Percentiles rank a stretch among this genome's conserved stretches.
Conservation (phyloP, 2,888 invertebrate genomes). For the Adela reaumurella region DNA sequence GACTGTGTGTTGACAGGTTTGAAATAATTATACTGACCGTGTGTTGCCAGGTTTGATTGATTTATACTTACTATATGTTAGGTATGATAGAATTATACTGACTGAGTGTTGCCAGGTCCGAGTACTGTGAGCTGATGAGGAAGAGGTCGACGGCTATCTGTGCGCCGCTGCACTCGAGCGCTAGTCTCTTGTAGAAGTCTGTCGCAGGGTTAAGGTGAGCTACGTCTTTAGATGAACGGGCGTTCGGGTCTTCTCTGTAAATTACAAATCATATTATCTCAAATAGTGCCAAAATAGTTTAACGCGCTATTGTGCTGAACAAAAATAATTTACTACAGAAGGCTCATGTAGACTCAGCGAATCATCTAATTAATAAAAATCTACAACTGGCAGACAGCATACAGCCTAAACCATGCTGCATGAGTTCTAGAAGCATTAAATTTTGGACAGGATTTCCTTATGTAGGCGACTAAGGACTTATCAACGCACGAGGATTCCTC, state of each 20-base stretch:
- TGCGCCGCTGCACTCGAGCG: constrained; percentile 94
- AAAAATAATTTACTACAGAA: too few relatives aligned
- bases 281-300: too few relatives aligned
- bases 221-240: constrained; percentile 76
- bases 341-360: too few relatives aligned
- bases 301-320: too few relatives aligned
- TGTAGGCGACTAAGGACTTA: too few relatives aligned
- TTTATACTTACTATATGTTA: neutral
- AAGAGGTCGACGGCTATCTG: constrained; percentile 96
- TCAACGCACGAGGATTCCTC: too few relatives aligned
- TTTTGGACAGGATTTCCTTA: too few relatives aligned
- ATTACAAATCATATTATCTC: constrained; percentile 4
- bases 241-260: constrained; percentile 79
- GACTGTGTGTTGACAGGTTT: constrained; percentile 90
- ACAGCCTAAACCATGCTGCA: too few relatives aligned
- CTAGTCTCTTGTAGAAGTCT: constrained; percentile 95
- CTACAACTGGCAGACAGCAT: too few relatives aligned
- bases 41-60: constrained; percentile 81
- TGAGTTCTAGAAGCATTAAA: too few relatives aligned
- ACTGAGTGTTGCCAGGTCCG: constrained; percentile 92
- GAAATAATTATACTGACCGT: constrained; percentile 65
- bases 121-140: constrained; percentile 87
- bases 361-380: too few relatives aligned
- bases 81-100: constrained; percentile 27
- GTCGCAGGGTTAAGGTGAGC: constrained; percentile 90